Percentiles rank a stretch among this genome's conserved stretches.
Evolutionary conservation across 30 jellyfish, hydroid and myxozoan species (phyloP).

Genomic region (Chrysaora quinquecirrha): DNA sequence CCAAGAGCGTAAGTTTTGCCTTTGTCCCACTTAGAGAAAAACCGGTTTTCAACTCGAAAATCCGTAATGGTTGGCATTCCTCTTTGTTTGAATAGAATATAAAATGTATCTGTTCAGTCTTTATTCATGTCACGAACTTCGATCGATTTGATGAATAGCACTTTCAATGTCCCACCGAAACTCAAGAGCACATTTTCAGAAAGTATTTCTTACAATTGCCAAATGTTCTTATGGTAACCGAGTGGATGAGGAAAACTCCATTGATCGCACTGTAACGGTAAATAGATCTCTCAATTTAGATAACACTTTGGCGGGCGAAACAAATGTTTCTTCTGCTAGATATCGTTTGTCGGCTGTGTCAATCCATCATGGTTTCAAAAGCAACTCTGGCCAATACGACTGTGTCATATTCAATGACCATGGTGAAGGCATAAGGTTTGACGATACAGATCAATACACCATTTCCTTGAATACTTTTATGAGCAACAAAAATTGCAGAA

Average conservation of each 20-base stretch:
- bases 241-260: not conserved
- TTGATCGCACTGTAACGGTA: not conserved
- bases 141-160: not conserved
- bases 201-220: not conserved
- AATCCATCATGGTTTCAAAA: constrained; percentile 2
- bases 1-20: not conserved
- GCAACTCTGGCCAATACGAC: not conserved
- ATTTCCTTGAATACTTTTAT: not conserved
- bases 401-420: not conserved
- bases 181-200: not conserved
- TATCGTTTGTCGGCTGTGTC: not conserved
- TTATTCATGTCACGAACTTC: not conserved
- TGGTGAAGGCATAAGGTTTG: not conserved
- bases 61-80: not conserved
- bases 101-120: not conserved
- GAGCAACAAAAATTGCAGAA: not conserved
- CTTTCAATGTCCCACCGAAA: not conserved
- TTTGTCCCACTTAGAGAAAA: not conserved
- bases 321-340: not conserved
- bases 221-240: not conserved
- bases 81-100: not conserved
- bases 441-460: not conserved
- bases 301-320: constrained; percentile 9
- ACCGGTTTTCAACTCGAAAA: not conserved
- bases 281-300: not conserved